These are phyloP conservation scores for Turritopsis dohrnii DNA, from an alignment of 30 jellyfish, hydroid and myxozoan genomes.

Conservation along the genomic window DNA sequence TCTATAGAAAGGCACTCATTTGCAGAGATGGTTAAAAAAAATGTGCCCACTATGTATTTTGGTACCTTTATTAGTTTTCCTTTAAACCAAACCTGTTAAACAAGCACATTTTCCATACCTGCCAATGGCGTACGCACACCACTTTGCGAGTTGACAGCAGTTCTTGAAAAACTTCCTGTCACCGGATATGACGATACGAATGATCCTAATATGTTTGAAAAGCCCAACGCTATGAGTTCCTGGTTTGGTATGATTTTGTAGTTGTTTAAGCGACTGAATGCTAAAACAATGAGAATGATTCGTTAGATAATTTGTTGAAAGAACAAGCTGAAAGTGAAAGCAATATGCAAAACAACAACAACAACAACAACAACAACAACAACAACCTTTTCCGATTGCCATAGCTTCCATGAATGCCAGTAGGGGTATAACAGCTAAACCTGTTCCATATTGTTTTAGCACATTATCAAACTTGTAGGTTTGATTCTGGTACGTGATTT, in stretches of 20 bases:
- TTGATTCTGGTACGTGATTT: slow-evolving; percentile 16
- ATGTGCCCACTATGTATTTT: no score
- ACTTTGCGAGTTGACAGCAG: slow-evolving; percentile 80
- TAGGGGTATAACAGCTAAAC: slow-evolving; percentile 63
- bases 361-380: background rate
- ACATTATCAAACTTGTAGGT: slow-evolving; percentile 33
- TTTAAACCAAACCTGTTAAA: background rate
- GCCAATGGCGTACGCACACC: slow-evolving; percentile 65
- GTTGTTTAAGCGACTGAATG: slow-evolving; percentile 53
- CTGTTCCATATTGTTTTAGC: slow-evolving; percentile 40
- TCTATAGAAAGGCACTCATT: no score
- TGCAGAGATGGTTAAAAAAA: no score
- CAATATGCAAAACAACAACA: background rate
- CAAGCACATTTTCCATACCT: slow-evolving; percentile 24
- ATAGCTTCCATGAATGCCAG: slow-evolving; percentile 75
- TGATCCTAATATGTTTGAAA: slow-evolving; percentile 61
- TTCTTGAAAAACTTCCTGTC: slow-evolving; percentile 74
- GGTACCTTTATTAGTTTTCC: no score
- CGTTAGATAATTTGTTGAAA: background rate
- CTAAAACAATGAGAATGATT: slow-evolving; percentile 4
- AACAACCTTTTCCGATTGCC: slow-evolving; percentile 62
- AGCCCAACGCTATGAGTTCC: slow-evolving; percentile 70
- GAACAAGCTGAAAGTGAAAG: no score
- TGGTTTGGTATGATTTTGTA: slow-evolving; percentile 57
- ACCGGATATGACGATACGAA: slow-evolving; percentile 77